Evolutionary conservation across 2,113 vertebrate genomes (phyloP), one percentile per base, ranked within the genome.

Genomic region (Ailurus styani): DNA sequence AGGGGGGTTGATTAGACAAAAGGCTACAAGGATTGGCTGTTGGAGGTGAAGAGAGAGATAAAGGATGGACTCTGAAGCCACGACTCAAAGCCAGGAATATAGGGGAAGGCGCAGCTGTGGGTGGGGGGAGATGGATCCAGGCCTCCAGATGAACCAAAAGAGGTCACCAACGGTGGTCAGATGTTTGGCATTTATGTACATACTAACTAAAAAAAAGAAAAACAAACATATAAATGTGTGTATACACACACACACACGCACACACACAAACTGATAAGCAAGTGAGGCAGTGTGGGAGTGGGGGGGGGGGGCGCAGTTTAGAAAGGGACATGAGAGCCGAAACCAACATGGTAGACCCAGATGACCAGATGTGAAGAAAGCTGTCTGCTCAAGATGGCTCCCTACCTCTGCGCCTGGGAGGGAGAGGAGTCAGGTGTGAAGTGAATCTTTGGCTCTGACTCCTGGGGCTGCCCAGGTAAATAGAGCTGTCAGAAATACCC

Each of bases 401-500:
- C 84, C 52, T 75, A 42, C 21, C 42, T 81, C 47, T 23, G 47
- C 60, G 90, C n/a, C 83, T 79, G 31, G 42, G 21, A 42, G 60
- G 37, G 5, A 6, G 23, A n/a, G 29, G 84, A 66, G 52, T 55
- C 96, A 97, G 96, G 94, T 96, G 93, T 50, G 55, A 64, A 79
- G 10, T 3, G 12, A 60, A 72, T 54, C 29, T 88, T 78, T 93
- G 92, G 83, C 85, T 90, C 60, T 37, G 54, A 73, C 14, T 91
- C 34, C 81, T n/a, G 42, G 31, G 72, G 72, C 37, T 91, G 55
- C 40, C 84, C 86, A 91, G 96, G 95, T 95, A 75, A 84, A 95
- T 1, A 77, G 77, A 95, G 79, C 68, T 96, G n/a, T 66, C 89
- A 86, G n/a, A 91, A 86, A 91, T 75, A 88, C 57, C 68, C 96